These are phyloP conservation scores for Keiferia lycopersicella DNA, from an alignment of 2,888 invertebrate genomes.

Conservation along the genomic window DNA sequence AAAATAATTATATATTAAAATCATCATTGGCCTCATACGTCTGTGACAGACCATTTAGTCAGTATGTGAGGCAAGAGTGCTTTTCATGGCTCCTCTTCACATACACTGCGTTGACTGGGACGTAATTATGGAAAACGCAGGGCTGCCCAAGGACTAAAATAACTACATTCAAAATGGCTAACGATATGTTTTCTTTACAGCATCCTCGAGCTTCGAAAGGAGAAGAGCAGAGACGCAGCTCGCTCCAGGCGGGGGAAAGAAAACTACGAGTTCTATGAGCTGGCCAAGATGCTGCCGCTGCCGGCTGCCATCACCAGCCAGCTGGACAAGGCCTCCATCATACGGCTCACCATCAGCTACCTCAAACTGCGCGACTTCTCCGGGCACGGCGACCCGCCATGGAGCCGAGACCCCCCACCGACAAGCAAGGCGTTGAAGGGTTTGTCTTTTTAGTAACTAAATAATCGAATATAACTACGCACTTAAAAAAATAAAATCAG, in stretches of 20 bases:
- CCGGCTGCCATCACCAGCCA: constrained; percentile 96
- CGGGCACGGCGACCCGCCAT: constrained; percentile 97
- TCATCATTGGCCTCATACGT: too few relatives aligned
- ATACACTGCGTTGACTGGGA: too few relatives aligned
- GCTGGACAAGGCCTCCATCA: constrained; percentile 97
- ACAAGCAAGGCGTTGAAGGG: constrained; percentile 92
- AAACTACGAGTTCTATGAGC: constrained; percentile 97
- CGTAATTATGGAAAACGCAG: too few relatives aligned
- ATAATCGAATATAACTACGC: too few relatives aligned
- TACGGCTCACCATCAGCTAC: constrained; percentile 97
- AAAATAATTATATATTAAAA: too few relatives aligned
- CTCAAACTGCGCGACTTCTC: constrained; percentile 97
- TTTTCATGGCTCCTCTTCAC: too few relatives aligned
- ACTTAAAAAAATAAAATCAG: too few relatives aligned
- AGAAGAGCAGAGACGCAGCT: constrained; percentile 96
- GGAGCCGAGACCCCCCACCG: constrained; percentile 91
- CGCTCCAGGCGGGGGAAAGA: constrained; percentile 95
- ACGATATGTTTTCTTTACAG: constrained; percentile 81
- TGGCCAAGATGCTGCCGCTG: constrained; percentile 96
- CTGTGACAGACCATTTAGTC: too few relatives aligned
- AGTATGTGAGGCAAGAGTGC: too few relatives aligned
- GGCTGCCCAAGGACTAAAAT: too few relatives aligned
- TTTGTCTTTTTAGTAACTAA: constrained; percentile 64
- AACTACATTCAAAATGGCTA: constrained; percentile 38
- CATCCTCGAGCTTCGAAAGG: constrained; percentile 95